Percentiles rank a stretch among this genome's conserved stretches.
Conservation (phyloP, 2,797 vertebrate species). For the Aphelocoma californica region DNA sequence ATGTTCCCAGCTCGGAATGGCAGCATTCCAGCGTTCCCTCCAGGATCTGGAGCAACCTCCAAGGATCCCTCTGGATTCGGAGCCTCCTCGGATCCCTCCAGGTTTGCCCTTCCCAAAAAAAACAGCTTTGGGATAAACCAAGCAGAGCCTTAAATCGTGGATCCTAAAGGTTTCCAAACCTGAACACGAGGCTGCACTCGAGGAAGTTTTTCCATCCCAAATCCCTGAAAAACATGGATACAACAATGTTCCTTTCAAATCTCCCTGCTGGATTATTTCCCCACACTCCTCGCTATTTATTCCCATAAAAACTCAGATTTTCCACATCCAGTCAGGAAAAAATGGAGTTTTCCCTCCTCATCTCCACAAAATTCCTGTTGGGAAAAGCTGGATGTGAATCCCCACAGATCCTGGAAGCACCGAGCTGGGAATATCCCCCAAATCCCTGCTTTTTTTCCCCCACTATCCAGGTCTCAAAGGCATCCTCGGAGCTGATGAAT, state of each 20-base stretch:
- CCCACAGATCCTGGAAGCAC: background rate
- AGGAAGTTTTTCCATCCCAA: background rate
- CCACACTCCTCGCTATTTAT: too few relatives aligned
- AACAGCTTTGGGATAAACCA: background rate
- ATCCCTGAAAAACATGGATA: background rate
- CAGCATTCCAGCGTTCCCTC: background rate
- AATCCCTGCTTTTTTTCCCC: background rate
- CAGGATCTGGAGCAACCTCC: too few relatives aligned
- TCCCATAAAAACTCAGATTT: too few relatives aligned
- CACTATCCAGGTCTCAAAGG: conserved; percentile 87
- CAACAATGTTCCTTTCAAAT: too few relatives aligned
- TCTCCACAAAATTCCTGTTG: too few relatives aligned
- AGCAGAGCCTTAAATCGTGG: background rate
- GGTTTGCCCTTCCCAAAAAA: background rate
- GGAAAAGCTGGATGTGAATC: background rate
- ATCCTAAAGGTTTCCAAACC: background rate
- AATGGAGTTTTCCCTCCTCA: background rate
- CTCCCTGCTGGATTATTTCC: too few relatives aligned
- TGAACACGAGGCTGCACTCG: background rate
- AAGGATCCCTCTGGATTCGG: background rate
- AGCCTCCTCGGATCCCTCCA: background rate
- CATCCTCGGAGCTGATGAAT: conserved; percentile 93
- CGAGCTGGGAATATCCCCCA: too few relatives aligned
- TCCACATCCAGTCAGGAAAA: too few relatives aligned
- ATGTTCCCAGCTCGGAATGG: rapidly evolving